Evolutionary conservation across 2,113 vertebrate genomes (phyloP).

Genomic region (Passer domesticus): DNA sequence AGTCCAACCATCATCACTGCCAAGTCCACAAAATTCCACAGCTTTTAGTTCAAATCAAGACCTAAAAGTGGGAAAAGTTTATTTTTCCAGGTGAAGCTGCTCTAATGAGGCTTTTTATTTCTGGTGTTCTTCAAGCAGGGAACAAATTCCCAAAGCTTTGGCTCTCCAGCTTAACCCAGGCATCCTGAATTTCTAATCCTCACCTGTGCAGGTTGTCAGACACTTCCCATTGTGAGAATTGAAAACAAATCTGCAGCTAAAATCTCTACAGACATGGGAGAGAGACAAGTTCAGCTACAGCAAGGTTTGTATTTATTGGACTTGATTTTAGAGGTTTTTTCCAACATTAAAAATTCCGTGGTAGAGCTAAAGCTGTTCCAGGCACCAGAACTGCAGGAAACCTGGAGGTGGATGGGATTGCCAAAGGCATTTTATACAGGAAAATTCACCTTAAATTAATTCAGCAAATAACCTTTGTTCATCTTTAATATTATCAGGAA

Average conservation of each 20-base stretch:
- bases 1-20: background rate
- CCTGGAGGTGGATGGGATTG: background rate
- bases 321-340: background rate
- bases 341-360: background rate
- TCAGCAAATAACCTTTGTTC: background rate
- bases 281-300: background rate
- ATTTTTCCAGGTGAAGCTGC: background rate
- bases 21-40: background rate
- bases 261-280: background rate
- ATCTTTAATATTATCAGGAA: background rate
- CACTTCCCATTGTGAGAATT: background rate
- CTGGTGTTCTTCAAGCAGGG: background rate
- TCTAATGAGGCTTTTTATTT: background rate
- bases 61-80: background rate
- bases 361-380: background rate
- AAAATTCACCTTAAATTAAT: background rate
- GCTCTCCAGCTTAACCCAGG: background rate
- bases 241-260: background rate
- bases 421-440: background rate
- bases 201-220: background rate
- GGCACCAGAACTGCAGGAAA: background rate
- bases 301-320: background rate
- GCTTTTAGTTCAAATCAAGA: background rate
- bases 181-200: background rate
- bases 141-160: background rate